Evolutionary conservation across 2,113 vertebrate genomes (phyloP).

Genomic region (Gallinago jamesoni): DNA sequence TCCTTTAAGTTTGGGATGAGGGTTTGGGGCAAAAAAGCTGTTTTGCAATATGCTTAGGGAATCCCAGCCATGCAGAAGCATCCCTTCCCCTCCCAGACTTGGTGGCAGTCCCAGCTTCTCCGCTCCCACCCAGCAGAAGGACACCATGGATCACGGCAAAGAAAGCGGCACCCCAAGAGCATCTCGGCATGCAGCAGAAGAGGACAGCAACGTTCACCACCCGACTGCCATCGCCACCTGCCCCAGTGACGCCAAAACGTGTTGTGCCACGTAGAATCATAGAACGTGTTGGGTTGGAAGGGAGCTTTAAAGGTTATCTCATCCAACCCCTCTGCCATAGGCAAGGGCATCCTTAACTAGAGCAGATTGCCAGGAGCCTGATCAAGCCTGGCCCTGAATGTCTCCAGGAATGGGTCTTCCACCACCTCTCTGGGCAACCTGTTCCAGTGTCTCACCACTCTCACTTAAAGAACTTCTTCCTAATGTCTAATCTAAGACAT

Average conservation of each 20-base stretch:
- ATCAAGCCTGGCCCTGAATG: too few species aligned
- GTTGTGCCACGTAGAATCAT: background rate
- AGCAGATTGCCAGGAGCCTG: too few species aligned
- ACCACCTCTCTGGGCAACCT: too few species aligned
- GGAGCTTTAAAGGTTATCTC: too few species aligned
- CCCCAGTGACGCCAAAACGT: background rate
- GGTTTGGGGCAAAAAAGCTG: background rate
- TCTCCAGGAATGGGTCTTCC: too few species aligned
- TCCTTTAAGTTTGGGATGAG: background rate
- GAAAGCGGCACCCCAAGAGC: rapidly evolving
- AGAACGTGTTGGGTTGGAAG: too few species aligned
- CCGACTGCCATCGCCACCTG: background rate
- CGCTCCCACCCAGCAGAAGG: rapidly evolving
- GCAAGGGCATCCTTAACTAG: too few species aligned
- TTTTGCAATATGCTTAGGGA: background rate
- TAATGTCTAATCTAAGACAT: too few species aligned
- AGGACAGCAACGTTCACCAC: background rate
- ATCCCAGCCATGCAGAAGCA: background rate
- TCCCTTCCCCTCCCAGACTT: rapidly evolving
- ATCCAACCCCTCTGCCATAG: too few species aligned
- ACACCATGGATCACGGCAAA: rapidly evolving
- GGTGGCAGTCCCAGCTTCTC: rapidly evolving
- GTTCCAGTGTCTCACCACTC: too few species aligned
- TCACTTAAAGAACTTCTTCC: too few species aligned
- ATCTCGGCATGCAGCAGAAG: background rate